Evolutionary conservation across 2,888 invertebrate genomes (phyloP).

Genomic region (Carcina quercana): DNA sequence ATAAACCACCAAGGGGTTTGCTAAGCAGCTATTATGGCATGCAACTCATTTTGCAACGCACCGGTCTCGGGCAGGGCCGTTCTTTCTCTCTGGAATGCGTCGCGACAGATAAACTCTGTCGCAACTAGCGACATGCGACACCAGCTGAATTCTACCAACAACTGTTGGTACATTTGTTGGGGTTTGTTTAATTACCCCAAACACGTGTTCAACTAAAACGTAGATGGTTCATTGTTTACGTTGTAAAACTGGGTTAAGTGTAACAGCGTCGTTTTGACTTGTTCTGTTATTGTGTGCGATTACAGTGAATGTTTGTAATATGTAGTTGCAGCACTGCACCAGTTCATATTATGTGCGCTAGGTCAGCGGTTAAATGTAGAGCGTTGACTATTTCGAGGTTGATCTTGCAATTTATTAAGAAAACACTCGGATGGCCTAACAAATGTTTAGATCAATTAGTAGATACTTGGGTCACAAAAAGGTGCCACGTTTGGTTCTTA

Average conservation of each 20-base stretch:
- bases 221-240: slow-evolving; percentile 16
- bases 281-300: too few relatives aligned
- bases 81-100: slow-evolving; percentile 58
- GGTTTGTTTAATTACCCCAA: slow-evolving; percentile 23
- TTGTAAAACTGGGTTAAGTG: slow-evolving; percentile 13
- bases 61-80: slow-evolving; percentile 33
- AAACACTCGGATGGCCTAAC: too few relatives aligned
- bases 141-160: slow-evolving; percentile 14
- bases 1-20: slow-evolving; percentile 42
- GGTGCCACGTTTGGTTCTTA: too few relatives aligned
- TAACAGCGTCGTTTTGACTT: too few relatives aligned
- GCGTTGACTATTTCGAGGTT: too few relatives aligned
- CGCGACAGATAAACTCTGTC: slow-evolving; percentile 24
- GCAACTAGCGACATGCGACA: slow-evolving; percentile 16
- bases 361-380: too few relatives aligned
- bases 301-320: too few relatives aligned
- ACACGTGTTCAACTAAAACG: slow-evolving; percentile 25
- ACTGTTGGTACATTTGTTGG: slow-evolving; percentile 23
- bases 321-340: too few relatives aligned
- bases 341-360: too few relatives aligned
- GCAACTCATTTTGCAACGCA: slow-evolving; percentile 42
- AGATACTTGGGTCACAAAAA: too few relatives aligned
- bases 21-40: slow-evolving; percentile 42
- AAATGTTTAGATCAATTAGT: too few relatives aligned
- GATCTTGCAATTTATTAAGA: too few relatives aligned